Conservation (phyloP, 2,888 invertebrate genomes). For the Hyles lineata region DNA sequence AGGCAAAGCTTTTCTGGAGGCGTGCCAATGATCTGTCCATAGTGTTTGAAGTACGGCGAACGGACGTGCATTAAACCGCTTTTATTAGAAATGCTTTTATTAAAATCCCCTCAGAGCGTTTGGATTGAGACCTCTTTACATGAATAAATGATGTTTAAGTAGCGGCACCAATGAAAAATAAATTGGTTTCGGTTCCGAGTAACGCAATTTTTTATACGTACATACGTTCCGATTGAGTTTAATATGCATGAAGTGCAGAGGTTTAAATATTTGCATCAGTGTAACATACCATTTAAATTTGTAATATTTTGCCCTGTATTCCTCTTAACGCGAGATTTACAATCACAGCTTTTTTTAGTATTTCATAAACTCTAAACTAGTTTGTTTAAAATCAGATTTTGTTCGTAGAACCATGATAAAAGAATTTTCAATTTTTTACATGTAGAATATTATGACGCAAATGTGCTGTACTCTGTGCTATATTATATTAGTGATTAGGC, state of each 20-base stretch:
- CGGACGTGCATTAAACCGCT: slow-evolving; percentile 61
- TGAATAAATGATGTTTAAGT: slow-evolving; percentile 29
- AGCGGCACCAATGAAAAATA: not conserved
- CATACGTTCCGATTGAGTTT: not conserved
- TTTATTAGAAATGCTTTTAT: slow-evolving; percentile 63
- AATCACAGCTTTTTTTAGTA: too few relatives aligned
- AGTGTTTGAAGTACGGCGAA: slow-evolving; percentile 56
- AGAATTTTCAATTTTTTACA: too few relatives aligned
- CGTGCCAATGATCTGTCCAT: slow-evolving; percentile 61
- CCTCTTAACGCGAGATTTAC: too few relatives aligned
- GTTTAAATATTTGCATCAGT: not conserved
- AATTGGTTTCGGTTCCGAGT: slow-evolving; percentile 6
- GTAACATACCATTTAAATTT: not conserved
- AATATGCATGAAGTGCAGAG: slow-evolving; percentile 8
- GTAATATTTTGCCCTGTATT: too few relatives aligned
- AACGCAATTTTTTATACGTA: slow-evolving; percentile 2
- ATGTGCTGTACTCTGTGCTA: too few relatives aligned
- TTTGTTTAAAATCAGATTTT: too few relatives aligned
- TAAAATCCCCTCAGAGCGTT: slow-evolving; percentile 46
- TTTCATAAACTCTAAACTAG: too few relatives aligned
- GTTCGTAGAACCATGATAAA: too few relatives aligned
- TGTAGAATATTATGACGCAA: too few relatives aligned
- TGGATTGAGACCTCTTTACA: slow-evolving; percentile 33
- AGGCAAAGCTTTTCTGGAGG: slow-evolving; percentile 49
- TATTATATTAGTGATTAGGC: too few relatives aligned